A percentile compares a stretch with the other conserved stretches of the same genome.
Conservation (phyloP, 2,797 vertebrate genomes). For the Pterois miles region DNA sequence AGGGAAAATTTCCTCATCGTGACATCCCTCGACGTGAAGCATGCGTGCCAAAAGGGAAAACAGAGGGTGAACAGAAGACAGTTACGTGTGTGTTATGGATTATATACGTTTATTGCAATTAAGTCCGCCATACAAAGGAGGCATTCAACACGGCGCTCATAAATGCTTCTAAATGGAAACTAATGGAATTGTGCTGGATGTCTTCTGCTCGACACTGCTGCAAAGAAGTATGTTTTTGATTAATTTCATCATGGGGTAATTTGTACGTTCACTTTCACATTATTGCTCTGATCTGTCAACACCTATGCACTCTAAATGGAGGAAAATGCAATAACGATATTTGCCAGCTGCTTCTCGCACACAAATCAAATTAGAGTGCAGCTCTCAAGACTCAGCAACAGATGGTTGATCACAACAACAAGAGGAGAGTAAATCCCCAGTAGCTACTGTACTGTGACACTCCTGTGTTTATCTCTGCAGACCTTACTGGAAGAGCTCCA, state of each 20-base stretch:
- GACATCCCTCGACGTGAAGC: not conserved
- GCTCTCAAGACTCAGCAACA: conserved; percentile 79
- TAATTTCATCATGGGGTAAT: conserved; percentile 75
- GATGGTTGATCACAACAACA: conserved; percentile 78
- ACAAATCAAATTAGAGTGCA: conserved; percentile 80
- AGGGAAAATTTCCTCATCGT: no score
- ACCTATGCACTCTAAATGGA: conserved; percentile 79
- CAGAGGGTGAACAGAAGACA: not conserved
- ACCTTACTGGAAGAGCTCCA: conserved; percentile 42
- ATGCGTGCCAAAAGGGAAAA: not conserved
- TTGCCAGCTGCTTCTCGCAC: conserved; percentile 79
- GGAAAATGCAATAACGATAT: conserved; percentile 79
- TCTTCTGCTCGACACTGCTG: conserved; percentile 41
- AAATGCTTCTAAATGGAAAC: conserved; percentile 28
- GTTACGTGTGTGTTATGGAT: not conserved
- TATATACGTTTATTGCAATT: conserved; percentile 26
- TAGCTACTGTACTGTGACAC: conserved; percentile 65
- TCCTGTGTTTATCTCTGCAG: conserved; percentile 55
- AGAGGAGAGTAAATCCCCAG: conserved; percentile 63
- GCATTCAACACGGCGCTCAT: not conserved
- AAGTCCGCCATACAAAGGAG: conserved; percentile 8
- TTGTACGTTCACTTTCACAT: conserved; percentile 76
- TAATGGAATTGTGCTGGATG: conserved; percentile 44
- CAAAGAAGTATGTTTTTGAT: conserved; percentile 59
- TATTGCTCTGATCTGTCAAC: conserved; percentile 77